A percentile compares a stretch with the other conserved stretches of the same genome.
Evolutionary conservation across 2,888 invertebrate species (phyloP).

Genomic region (Fissipunctia ypsillon): DNA sequence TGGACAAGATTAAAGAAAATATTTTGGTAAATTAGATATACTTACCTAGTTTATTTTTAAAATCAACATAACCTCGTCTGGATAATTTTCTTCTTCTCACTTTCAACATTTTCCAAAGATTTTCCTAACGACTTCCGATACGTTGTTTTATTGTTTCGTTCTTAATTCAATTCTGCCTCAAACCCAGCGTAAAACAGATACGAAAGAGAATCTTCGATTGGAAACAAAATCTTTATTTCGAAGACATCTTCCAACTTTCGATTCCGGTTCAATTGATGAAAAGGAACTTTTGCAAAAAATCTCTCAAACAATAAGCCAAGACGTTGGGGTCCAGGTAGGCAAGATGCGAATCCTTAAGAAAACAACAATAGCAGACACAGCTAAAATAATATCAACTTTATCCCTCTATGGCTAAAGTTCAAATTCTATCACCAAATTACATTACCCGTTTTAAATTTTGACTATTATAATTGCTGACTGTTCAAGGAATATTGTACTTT

Average conservation of each 20-base stretch:
- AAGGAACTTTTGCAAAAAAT: slow-evolving; percentile 71
- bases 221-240: slow-evolving; percentile 26
- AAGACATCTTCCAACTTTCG: slow-evolving; percentile 42
- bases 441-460: slow-evolving; percentile 31
- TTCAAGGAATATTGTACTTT: slow-evolving; percentile 51
- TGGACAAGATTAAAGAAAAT: background rate
- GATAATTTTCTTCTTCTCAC: background rate
- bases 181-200: background rate
- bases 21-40: background rate
- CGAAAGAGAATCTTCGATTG: slow-evolving; percentile 1
- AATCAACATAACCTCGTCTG: background rate
- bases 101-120: background rate
- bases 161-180: background rate
- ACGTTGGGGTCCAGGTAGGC: slow-evolving; percentile 84
- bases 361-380: slow-evolving; percentile 60
- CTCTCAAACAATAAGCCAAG: slow-evolving; percentile 79
- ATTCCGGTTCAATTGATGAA: slow-evolving; percentile 52
- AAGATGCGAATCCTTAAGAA: slow-evolving; percentile 88
- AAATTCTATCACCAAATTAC: slow-evolving; percentile 33
- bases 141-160: background rate
- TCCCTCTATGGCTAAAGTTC: slow-evolving; percentile 18
- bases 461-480: slow-evolving; percentile 35
- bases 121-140: background rate
- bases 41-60: background rate
- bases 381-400: slow-evolving; percentile 57